These are phyloP conservation scores for Drosophila anomalata DNA, from an alignment of 2,888 invertebrate genomes.

Conservation along the genomic window DNA sequence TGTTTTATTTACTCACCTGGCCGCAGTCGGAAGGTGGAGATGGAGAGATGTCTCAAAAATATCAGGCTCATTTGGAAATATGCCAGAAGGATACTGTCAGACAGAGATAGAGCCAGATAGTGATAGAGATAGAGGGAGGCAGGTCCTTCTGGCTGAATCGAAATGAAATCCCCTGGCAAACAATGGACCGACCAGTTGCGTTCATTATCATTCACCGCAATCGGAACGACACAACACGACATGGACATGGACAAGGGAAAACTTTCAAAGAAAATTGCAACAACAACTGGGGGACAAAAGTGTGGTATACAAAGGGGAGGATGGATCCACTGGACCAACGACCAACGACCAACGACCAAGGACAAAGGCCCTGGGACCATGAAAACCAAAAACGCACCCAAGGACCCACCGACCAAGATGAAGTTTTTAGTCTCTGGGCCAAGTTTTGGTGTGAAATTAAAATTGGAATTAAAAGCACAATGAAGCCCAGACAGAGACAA, in stretches of 20 bases:
- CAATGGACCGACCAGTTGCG: slow-evolving; percentile 53
- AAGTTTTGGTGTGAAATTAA: slow-evolving; percentile 70
- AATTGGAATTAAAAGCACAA: slow-evolving; percentile 69
- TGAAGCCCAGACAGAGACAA: slow-evolving; percentile 19
- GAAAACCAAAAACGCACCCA: not conserved
- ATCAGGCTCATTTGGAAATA: not conserved
- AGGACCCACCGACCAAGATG: slow-evolving; percentile 8
- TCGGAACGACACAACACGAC: slow-evolving; percentile 50
- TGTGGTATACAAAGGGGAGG: not conserved
- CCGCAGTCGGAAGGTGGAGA: slow-evolving; percentile 12
- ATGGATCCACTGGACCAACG: not conserved
- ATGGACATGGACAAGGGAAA: slow-evolving; percentile 48
- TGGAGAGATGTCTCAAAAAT: slow-evolving; percentile 3
- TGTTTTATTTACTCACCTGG: slow-evolving; percentile 20
- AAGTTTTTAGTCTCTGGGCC: slow-evolving; percentile 17
- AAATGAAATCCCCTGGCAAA: slow-evolving; percentile 54
- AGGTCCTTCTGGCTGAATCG: slow-evolving; percentile 29
- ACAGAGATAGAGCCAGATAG: not conserved
- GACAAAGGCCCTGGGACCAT: not conserved
- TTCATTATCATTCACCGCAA: slow-evolving; percentile 65
- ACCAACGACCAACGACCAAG: not conserved
- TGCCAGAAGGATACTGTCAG: not conserved
- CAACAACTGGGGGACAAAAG: slow-evolving; percentile 8
- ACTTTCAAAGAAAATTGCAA: slow-evolving; percentile 52
- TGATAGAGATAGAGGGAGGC: too few relatives aligned